phyloP scores from a whole-genome alignment of 2,113 vertebrate species.

The Physeter macrocephalus region DNA sequence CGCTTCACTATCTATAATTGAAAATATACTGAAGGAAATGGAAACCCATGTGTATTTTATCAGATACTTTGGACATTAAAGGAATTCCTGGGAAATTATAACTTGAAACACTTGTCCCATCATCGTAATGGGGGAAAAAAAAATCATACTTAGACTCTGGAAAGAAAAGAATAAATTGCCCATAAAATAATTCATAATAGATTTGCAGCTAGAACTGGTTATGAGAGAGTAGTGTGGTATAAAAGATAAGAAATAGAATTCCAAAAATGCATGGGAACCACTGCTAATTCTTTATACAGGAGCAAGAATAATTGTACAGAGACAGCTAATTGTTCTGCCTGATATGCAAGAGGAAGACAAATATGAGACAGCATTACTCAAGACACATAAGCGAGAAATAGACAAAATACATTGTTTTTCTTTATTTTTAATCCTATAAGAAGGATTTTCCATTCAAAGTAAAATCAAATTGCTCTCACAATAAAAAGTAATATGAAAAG shows the following conservation, averaged over 20 bases:
- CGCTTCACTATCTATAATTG: slow-evolving; percentile 67
- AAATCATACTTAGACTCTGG: slow-evolving; percentile 18
- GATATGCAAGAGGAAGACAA: background rate
- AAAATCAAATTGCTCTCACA: background rate
- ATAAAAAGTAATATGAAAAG: background rate
- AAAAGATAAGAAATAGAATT: slow-evolving; percentile 57
- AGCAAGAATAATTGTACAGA: slow-evolving; percentile 1
- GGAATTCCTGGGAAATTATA: slow-evolving; percentile 58
- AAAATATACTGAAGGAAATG: slow-evolving; percentile 59
- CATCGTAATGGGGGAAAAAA: background rate
- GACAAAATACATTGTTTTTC: background rate
- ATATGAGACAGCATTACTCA: background rate
- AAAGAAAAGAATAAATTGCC: slow-evolving; percentile 58
- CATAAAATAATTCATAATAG: slow-evolving; percentile 58
- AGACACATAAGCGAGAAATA: background rate
- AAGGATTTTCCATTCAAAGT: background rate
- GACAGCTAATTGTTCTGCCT: slow-evolving; percentile 19
- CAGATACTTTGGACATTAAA: slow-evolving; percentile 64
- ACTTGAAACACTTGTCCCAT: slow-evolving; percentile 46
- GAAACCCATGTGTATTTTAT: slow-evolving; percentile 67
- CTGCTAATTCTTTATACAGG: slow-evolving; percentile 25
- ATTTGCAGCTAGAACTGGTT: slow-evolving; percentile 44
- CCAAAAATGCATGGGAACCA: background rate
- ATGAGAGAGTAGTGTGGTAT: slow-evolving; percentile 55
- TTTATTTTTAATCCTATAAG: background rate